Conservation (phyloP, 2,888 invertebrate species). For the Bhutanitis thaidina region DNA sequence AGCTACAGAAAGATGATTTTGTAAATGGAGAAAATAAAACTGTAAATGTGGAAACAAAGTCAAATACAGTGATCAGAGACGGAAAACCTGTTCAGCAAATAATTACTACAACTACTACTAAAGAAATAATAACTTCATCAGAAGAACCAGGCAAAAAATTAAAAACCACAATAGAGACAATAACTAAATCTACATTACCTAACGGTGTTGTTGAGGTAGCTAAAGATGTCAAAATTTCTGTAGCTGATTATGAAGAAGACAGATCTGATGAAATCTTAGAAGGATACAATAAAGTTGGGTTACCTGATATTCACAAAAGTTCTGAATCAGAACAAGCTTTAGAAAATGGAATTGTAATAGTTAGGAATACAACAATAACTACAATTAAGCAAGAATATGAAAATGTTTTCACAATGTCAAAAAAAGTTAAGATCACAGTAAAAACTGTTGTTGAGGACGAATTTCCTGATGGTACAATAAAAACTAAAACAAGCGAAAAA, state of each 20-base stretch:
- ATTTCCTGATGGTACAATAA: constrained; percentile 62
- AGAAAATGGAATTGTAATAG: constrained; percentile 51
- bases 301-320: constrained; percentile 46
- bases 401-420: constrained; percentile 39
- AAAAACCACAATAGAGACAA: constrained; percentile 56
- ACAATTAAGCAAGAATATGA: constrained; percentile 59
- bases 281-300: constrained; percentile 45
- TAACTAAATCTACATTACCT: constrained; percentile 55
- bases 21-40: constrained; percentile 47
- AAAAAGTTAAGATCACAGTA: constrained; percentile 59
- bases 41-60: constrained; percentile 50
- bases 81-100: constrained; percentile 53
- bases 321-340: constrained; percentile 40
- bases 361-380: constrained; percentile 55
- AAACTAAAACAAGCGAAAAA: constrained; percentile 65
- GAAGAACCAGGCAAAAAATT: constrained; percentile 53
- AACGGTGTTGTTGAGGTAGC: constrained; percentile 61
- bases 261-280: constrained; percentile 52
- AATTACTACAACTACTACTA: constrained; percentile 62
- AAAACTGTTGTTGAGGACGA: constrained; percentile 59
- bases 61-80: constrained; percentile 42
- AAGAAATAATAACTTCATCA: constrained; percentile 51
- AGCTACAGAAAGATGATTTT: constrained; percentile 33
- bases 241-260: constrained; percentile 54
- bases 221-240: constrained; percentile 63